Evolutionary conservation across 2,888 invertebrate species (phyloP).

Genomic region (Myopa tessellatipennis): DNA sequence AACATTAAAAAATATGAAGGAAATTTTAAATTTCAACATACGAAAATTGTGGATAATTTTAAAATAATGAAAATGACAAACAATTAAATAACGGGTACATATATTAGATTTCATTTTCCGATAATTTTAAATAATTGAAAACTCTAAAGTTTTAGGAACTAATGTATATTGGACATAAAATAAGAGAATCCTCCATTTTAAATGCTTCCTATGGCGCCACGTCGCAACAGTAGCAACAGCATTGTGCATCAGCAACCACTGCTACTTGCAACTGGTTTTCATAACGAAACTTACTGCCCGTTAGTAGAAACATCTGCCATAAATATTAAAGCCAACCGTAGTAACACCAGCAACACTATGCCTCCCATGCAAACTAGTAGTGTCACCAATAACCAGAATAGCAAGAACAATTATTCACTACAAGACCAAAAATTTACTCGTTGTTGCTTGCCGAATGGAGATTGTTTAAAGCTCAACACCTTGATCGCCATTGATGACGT

Average conservation of each 20-base stretch:
- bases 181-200: constrained; percentile 37
- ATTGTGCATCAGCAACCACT: constrained; percentile 44
- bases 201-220: constrained; percentile 70
- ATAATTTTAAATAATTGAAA: not conserved
- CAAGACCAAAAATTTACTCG: constrained; percentile 69
- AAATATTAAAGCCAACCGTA: constrained; percentile 45
- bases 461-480: constrained; percentile 77
- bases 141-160: not conserved
- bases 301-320: constrained; percentile 18
- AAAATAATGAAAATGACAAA: too few species aligned
- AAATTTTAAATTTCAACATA: not conserved
- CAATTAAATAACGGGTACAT: too few species aligned
- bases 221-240: constrained; percentile 67
- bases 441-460: constrained; percentile 86
- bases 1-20: too few species aligned
- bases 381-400: constrained; percentile 40
- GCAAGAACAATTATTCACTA: constrained; percentile 58
- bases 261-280: constrained; percentile 51
- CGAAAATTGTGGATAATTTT: not conserved
- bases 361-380: constrained; percentile 60
- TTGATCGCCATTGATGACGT: constrained; percentile 78
- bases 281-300: constrained; percentile 24
- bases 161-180: constrained; percentile 16
- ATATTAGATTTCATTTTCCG: too few species aligned
- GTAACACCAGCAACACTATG: constrained; percentile 51